These are phyloP conservation scores for Zaprionus taronus DNA, from an alignment of 1,140 invertebrate species.

Conservation along the genomic window DNA sequence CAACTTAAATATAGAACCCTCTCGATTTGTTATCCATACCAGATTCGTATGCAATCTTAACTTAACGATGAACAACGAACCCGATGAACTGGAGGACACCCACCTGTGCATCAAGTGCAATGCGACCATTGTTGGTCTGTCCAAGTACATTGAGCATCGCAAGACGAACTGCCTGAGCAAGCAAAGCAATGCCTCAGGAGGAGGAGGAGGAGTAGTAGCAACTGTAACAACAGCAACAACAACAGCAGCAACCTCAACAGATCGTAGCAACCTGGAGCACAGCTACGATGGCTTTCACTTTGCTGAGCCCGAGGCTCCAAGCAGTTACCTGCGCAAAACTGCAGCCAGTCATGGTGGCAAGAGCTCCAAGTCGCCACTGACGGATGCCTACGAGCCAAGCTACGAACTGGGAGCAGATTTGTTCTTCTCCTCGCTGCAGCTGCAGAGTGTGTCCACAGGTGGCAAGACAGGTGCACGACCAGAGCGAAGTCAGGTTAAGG, in stretches of 20 bases:
- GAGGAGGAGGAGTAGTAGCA: conserved; percentile 7
- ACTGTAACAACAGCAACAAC: conserved; percentile 7
- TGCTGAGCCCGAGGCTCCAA: conserved; percentile 84
- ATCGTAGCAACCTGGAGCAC: conserved; percentile 53
- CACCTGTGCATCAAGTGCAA: conserved; percentile 95
- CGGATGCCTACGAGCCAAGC: conserved; percentile 73
- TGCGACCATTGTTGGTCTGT: conserved; percentile 90
- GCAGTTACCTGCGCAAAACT: conserved; percentile 62
- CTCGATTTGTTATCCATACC: no score
- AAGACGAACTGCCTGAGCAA: conserved; percentile 87
- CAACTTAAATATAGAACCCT: neutral
- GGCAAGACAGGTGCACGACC: conserved; percentile 80
- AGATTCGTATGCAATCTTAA: neutral
- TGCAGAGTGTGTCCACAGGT: conserved; percentile 89
- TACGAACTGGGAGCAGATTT: conserved; percentile 90
- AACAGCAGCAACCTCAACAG: conserved; percentile 39
- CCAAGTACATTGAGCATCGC: conserved; percentile 92
- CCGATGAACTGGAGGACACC: conserved; percentile 89
- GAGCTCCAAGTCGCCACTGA: conserved; percentile 63
- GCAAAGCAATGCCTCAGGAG: neutral
- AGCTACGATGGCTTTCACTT: conserved; percentile 75
- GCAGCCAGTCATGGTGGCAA: conserved; percentile 71
- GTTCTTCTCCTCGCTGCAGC: conserved; percentile 93
- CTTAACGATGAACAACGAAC: conserved; percentile 84
- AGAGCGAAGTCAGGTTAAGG: conserved; percentile 27